Conservation (phyloP, 1,140 invertebrate species). For the Bombyx mandarina region DNA sequence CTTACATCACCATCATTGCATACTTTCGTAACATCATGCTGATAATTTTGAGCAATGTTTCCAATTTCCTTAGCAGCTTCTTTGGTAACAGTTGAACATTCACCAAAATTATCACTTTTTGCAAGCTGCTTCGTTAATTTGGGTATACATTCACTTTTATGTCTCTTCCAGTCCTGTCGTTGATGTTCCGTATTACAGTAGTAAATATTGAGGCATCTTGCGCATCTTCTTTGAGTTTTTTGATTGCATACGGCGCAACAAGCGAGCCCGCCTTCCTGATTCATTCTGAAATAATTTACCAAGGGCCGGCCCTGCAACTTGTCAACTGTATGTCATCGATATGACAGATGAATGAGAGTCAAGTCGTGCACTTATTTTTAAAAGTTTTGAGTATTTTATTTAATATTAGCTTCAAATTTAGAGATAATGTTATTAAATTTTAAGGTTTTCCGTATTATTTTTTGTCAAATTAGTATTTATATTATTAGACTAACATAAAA, state of each 20-base stretch:
- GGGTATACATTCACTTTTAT: slow-evolving; percentile 73
- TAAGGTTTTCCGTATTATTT: neutral
- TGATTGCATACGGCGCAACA: slow-evolving; percentile 79
- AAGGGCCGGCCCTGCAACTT: slow-evolving; percentile 37
- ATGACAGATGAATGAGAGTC: slow-evolving; percentile 12
- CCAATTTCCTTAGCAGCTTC: slow-evolving; percentile 21
- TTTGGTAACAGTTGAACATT: slow-evolving; percentile 27
- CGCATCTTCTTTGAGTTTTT: slow-evolving; percentile 81
- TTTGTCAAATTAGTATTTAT: neutral
- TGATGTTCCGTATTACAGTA: slow-evolving; percentile 88
- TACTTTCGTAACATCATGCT: slow-evolving; percentile 15
- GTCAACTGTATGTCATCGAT: slow-evolving; percentile 23
- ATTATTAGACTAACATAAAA: too few relatives aligned
- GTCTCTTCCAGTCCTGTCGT: slow-evolving; percentile 80
- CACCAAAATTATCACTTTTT: slow-evolving; percentile 33
- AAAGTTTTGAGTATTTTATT: slow-evolving; percentile 1
- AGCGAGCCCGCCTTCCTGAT: slow-evolving; percentile 55
- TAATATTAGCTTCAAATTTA: too few relatives aligned
- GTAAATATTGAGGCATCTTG: slow-evolving; percentile 78
- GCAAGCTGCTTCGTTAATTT: slow-evolving; percentile 49
- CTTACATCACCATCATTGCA: slow-evolving; percentile 28
- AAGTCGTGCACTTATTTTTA: neutral
- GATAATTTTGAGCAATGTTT: slow-evolving; percentile 6
- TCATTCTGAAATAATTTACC: slow-evolving; percentile 66
- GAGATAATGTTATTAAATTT: neutral